Conservation (phyloP, 2,888 invertebrate genomes). For the Panzeria rudis region DNA sequence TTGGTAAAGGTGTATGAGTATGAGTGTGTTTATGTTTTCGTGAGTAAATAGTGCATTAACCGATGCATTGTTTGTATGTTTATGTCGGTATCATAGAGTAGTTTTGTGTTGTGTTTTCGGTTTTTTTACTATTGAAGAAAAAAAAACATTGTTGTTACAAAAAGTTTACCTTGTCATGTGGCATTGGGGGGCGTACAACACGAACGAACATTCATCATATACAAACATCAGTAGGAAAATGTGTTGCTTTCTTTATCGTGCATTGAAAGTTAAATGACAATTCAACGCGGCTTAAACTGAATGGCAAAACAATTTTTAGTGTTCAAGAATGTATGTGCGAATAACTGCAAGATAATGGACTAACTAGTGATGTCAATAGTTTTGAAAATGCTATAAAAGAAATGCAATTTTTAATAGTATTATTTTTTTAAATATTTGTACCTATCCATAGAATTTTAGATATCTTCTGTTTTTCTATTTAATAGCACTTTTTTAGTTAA, state of each 20-base stretch:
- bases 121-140: conserved; percentile 10
- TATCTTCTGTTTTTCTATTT: no score
- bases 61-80: conserved; percentile 23
- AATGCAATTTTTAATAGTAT: no score
- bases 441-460: no score
- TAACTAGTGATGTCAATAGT: background rate
- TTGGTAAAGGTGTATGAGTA: background rate
- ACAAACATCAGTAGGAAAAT: background rate
- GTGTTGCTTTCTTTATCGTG: conserved; percentile 32
- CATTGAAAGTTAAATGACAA: conserved; percentile 60
- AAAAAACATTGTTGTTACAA: conserved; percentile 49
- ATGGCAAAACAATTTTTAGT: background rate
- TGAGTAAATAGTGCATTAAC: conserved; percentile 22
- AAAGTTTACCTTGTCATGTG: conserved; percentile 67
- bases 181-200: conserved; percentile 61
- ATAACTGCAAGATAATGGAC: conserved; percentile 1
- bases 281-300: conserved; percentile 47
- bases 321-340: background rate
- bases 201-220: background rate
- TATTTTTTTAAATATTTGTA: no score
- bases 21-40: background rate
- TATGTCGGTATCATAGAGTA: background rate
- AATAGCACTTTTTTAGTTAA: no score
- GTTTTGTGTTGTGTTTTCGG: conserved; percentile 29
- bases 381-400: background rate